phyloP scores from a whole-genome alignment of 2,797 vertebrate species.

The Apodemus agrarius region DNA sequence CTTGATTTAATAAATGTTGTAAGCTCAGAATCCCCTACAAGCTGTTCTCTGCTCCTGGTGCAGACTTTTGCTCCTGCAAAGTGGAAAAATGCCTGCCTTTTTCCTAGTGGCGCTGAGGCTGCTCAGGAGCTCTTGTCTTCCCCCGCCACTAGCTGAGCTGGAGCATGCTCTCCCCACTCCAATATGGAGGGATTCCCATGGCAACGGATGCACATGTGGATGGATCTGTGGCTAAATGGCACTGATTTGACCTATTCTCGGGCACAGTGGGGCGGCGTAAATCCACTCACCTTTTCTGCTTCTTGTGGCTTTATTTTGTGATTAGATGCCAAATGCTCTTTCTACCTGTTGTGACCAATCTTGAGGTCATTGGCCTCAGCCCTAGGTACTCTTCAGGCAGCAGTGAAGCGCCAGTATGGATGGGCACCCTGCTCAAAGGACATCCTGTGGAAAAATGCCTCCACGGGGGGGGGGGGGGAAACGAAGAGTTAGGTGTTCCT shows the following conservation, averaged over 20 bases:
- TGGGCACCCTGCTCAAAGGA: background rate
- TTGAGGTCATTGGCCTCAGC: background rate
- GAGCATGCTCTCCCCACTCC: background rate
- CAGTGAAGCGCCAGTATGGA: background rate
- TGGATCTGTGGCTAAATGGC: background rate
- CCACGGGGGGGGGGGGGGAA: background rate
- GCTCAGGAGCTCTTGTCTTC: background rate
- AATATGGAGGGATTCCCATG: background rate
- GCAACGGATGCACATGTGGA: background rate
- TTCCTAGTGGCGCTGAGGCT: background rate
- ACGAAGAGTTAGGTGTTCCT: background rate
- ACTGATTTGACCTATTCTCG: background rate
- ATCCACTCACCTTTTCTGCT: background rate
- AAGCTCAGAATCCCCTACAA: background rate
- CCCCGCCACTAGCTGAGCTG: background rate
- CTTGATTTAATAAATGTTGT: background rate
- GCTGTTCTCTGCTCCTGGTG: background rate
- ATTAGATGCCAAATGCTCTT: background rate
- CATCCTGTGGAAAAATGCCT: background rate
- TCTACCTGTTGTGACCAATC: background rate
- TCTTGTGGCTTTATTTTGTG: background rate
- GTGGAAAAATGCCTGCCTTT: background rate
- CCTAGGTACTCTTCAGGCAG: too few species aligned
- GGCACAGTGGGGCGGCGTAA: background rate
- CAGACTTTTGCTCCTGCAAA: background rate